Conservation (phyloP, 2,888 invertebrate species). For the Tetrapedia diversipes region DNA sequence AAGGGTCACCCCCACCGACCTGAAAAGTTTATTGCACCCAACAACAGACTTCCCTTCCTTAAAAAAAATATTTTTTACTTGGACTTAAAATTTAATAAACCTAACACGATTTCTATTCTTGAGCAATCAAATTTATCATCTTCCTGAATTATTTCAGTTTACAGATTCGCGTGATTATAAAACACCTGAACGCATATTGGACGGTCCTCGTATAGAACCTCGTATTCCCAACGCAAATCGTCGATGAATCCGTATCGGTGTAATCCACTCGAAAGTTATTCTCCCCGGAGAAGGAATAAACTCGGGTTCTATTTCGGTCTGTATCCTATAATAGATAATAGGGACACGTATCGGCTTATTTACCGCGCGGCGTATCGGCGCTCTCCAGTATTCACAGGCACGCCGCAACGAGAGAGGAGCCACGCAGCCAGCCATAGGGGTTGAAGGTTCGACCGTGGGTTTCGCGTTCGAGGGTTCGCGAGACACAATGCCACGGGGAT, state of each 20-base stretch:
- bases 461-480: conserved; percentile 37
- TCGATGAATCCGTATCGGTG: neutral
- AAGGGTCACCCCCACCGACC: too few relatives aligned
- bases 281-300: conserved; percentile 41
- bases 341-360: conserved; percentile 53
- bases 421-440: conserved; percentile 18
- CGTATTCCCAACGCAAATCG: neutral
- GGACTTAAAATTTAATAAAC: too few relatives aligned
- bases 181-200: too few relatives aligned
- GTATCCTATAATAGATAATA: conserved; percentile 52
- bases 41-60: too few relatives aligned
- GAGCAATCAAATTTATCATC: too few relatives aligned
- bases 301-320: conserved; percentile 30
- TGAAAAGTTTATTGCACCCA: too few relatives aligned
- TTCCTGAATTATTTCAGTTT: too few relatives aligned
- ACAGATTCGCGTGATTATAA: too few relatives aligned
- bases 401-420: neutral
- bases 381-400: conserved; percentile 42
- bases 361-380: conserved; percentile 45
- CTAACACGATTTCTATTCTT: too few relatives aligned
- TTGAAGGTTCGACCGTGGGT: conserved; percentile 47
- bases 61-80: too few relatives aligned
- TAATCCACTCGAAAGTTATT: conserved; percentile 32
- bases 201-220: too few relatives aligned
- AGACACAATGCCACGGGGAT: conserved; percentile 62